Base-by-base conservation (phyloP, 2,797 vertebrate genomes). In the Danio albolineatus region DNA sequence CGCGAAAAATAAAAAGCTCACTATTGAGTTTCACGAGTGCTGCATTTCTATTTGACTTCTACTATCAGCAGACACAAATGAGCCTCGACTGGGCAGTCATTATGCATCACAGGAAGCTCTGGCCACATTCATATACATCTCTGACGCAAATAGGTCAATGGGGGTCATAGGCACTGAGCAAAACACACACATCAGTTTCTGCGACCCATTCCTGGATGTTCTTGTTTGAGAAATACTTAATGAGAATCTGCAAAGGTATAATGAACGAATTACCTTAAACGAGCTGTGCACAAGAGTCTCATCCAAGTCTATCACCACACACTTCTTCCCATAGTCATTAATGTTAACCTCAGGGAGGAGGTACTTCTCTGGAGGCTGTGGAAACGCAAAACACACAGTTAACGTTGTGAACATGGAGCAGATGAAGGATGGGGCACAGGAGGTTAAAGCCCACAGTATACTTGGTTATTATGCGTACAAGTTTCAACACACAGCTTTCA, bases 251-350 rank as follows among this genome's bases (percentile, higher is more conserved):
- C 12, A 60, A 39, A 46, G 21, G 28, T 39, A 13, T 8, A 17
- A 41, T 70, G 28, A 36, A 70, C 8, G 4, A 21, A 69, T 94
- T 94, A 99, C 98, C 97, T 99, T 99, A 93, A 98, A 99, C 39
- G 98, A 99, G 91, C 98, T 99, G 94, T 99, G 98, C 85, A 99
- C 98, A 79, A 99, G 91, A 1, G 98, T 99, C 90, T 99, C 98
- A 85, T 99, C 98, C 93, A 99, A 91, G 92, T 99, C 98, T 84
- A 99, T 99, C 90, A 99, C 98, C 90, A 99, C 97, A 87, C 97
- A 99, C 88, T 98, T 99, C 94, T 95, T 99, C 80, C 97, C 97
- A 73, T 96, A 96, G 93, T 99, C 97, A 56, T 96, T 95, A 93
- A 95, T 95, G 89, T 94, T 96, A 91, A 96, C 92, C 93, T 99